Evolutionary conservation across 1,140 invertebrate species (phyloP).

Genomic region (Drosophila varians): DNA sequence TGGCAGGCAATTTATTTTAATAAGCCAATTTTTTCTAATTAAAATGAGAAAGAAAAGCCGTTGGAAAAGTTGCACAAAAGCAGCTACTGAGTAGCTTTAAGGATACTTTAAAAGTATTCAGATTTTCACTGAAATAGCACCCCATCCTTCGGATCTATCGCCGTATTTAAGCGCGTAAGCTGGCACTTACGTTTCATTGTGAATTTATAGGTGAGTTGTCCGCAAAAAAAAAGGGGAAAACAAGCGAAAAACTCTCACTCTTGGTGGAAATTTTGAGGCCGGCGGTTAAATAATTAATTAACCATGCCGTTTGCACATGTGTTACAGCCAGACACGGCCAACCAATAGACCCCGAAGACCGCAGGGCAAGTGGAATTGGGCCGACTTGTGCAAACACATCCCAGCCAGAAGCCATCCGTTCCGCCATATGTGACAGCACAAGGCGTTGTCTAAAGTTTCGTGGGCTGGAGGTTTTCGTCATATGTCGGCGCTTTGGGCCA

Average conservation of each 20-base stretch:
- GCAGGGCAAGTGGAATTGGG: conserved; percentile 41
- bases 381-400: conserved; percentile 36
- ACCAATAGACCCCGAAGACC: conserved; percentile 24
- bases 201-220: conserved; percentile 25
- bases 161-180: conserved; percentile 8
- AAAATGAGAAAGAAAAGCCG: neutral
- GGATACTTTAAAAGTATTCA: neutral
- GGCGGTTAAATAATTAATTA: conserved; percentile 41
- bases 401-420: conserved; percentile 2
- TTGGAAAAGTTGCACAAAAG: neutral
- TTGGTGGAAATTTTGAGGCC: conserved; percentile 7
- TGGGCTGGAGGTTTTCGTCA: conserved; percentile 38
- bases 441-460: conserved; percentile 49
- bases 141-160: conserved; percentile 3
- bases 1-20: neutral
- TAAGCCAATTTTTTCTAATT: neutral
- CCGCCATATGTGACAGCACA: conserved; percentile 53
- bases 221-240: conserved; percentile 10
- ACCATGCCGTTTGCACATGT: conserved; percentile 29
- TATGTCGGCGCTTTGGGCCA: conserved; percentile 39
- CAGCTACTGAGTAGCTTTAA: no score
- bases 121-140: neutral
- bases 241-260: neutral
- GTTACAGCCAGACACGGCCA: conserved; percentile 29
- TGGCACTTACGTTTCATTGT: conserved; percentile 32